phyloP scores from a whole-genome alignment of 2,113 vertebrate species.

The Campylomormyrus numenius region DNA sequence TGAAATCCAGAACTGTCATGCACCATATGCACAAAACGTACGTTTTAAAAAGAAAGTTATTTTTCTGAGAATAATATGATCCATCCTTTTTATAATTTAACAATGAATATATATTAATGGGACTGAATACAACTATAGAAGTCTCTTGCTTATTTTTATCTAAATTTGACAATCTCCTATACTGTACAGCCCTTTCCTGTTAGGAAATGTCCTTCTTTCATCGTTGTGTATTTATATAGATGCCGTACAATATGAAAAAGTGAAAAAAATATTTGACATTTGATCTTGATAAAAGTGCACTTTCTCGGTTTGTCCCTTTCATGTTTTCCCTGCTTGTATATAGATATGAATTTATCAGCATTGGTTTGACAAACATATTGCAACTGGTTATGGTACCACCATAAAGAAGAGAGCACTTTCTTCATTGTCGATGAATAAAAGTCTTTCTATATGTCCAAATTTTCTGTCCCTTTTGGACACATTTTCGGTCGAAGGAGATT shows the following conservation, averaged over 20 bases:
- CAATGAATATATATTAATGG: not conserved
- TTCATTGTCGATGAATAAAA: not conserved
- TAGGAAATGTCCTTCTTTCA: not conserved
- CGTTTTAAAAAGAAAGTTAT: not conserved
- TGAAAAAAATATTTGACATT: not conserved
- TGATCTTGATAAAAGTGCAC: too few relatives aligned
- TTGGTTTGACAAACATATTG: not conserved
- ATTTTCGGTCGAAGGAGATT: not conserved
- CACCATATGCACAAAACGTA: not conserved
- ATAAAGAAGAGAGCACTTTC: not conserved
- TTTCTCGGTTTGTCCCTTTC: not conserved
- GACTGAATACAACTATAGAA: not conserved
- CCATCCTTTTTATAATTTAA: not conserved
- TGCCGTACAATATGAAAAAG: not conserved
- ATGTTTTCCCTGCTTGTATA: not conserved
- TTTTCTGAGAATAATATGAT: not conserved
- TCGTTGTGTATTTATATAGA: not conserved
- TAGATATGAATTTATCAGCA: not conserved
- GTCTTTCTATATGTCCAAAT: too few relatives aligned
- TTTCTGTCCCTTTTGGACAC: not conserved
- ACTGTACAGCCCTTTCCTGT: not conserved
- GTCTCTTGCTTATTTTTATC: not conserved
- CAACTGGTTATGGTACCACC: too few relatives aligned
- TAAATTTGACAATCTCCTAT: not conserved
- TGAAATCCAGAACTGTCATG: not conserved